Evolutionary conservation across 2,888 invertebrate genomes (phyloP).

Genomic region (Nemapogon koenigi): DNA sequence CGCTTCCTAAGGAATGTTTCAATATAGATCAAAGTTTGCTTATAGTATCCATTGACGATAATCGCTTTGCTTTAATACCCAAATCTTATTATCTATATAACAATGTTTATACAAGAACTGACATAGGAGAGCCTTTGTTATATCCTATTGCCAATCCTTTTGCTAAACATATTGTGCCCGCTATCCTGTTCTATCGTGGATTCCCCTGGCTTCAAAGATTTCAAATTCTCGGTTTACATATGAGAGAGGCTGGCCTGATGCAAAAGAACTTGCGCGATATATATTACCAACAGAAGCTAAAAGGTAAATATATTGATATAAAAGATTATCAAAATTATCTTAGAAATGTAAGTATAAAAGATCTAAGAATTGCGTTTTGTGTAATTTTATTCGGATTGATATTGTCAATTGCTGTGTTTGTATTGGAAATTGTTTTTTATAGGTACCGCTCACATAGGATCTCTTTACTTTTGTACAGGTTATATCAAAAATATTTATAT

Average conservation of each 20-base stretch:
- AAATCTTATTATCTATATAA: slow-evolving; percentile 3
- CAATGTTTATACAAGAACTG: neutral
- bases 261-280: slow-evolving; percentile 22
- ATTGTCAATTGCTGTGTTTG: neutral
- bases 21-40: neutral
- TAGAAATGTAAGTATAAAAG: neutral
- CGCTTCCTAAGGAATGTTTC: neutral
- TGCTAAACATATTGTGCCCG: neutral
- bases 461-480: too few species aligned
- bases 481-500: too few species aligned
- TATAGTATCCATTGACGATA: neutral
- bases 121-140: neutral
- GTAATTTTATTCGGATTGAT: neutral
- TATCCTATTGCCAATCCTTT: neutral
- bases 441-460: too few species aligned
- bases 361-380: slow-evolving; percentile 1
- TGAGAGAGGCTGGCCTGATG: slow-evolving; percentile 32
- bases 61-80: neutral
- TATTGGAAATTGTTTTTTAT: neutral
- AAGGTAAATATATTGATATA: neutral
- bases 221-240: slow-evolving; percentile 22
- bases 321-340: neutral
- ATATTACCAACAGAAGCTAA: neutral
- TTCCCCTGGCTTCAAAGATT: slow-evolving; percentile 19
- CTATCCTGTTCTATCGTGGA: slow-evolving; percentile 4